phyloP scores from a whole-genome alignment of 2,888 invertebrate genomes.

The Lasioglossum leucozonium region DNA sequence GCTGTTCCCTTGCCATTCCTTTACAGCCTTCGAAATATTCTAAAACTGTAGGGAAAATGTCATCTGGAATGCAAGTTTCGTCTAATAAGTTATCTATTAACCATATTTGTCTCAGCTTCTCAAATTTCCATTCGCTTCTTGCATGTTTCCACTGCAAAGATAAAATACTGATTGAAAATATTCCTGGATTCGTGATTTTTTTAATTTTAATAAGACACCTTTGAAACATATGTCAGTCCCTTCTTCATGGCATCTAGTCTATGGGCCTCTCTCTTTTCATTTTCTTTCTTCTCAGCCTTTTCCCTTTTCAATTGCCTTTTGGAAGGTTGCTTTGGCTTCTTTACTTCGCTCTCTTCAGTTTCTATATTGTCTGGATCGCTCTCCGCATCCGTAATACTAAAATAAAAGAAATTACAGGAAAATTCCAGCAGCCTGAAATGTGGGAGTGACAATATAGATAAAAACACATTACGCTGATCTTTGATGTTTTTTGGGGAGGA shows the following conservation, averaged over 20 bases:
- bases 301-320: conserved; percentile 89
- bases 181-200: neutral
- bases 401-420: neutral
- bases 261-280: conserved; percentile 86
- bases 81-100: conserved; percentile 90
- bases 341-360: conserved; percentile 53
- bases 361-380: conserved; percentile 31
- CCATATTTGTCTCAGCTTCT: conserved; percentile 92
- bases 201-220: conserved; percentile 65
- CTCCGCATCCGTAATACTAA: neutral
- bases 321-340: conserved; percentile 85
- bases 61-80: conserved; percentile 86
- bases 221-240: conserved; percentile 88
- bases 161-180: neutral
- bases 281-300: conserved; percentile 87
- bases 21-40: conserved; percentile 90
- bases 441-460: neutral
- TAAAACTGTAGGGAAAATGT: conserved; percentile 88
- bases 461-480: conserved; percentile 24
- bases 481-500: conserved; percentile 21
- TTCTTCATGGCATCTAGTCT: conserved; percentile 87
- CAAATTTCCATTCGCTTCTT: conserved; percentile 91
- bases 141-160: conserved; percentile 88
- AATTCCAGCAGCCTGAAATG: neutral
- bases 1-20: conserved; percentile 88